These are phyloP conservation scores for Crenuchus spilurus DNA, from an alignment of 2,797 vertebrate genomes.

Conservation along the genomic window DNA sequence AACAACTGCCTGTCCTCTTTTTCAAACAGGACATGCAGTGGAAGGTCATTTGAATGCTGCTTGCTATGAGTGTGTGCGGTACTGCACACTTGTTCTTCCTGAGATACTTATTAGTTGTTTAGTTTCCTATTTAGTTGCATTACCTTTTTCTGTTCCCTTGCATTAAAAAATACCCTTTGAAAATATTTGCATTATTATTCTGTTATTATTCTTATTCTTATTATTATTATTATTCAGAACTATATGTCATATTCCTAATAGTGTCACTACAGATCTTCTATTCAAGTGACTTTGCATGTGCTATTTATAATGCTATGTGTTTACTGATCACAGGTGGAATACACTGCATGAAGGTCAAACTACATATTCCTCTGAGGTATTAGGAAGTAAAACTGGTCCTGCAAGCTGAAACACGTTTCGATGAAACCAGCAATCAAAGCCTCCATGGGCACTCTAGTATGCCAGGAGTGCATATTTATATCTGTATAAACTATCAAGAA, in stretches of 20 bases:
- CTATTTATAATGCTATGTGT: neutral
- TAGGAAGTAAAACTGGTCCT: slow-evolving; percentile 51
- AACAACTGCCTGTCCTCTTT: no score
- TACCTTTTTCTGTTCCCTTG: neutral
- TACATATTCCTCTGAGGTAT: slow-evolving; percentile 31
- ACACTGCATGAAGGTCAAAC: slow-evolving; percentile 19
- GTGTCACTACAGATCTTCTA: no score
- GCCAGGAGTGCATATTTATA: neutral
- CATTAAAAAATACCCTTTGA: no score
- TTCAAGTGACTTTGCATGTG: neutral
- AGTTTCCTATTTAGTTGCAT: neutral
- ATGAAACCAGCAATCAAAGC: slow-evolving; percentile 45
- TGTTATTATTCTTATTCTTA: no score
- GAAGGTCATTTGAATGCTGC: no score
- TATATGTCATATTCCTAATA: no score
- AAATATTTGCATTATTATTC: no score
- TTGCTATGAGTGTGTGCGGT: neutral
- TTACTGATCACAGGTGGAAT: neutral
- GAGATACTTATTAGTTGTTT: neutral
- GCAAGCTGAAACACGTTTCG: slow-evolving; percentile 49
- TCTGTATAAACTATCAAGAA: slow-evolving; percentile 1
- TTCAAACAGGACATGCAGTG: no score
- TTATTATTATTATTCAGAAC: no score
- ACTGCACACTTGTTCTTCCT: slow-evolving; percentile 2
- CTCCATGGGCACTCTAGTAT: neutral